These are phyloP conservation scores for Camelus dromedarius DNA, from an alignment of 2,113 vertebrate species.

Conservation along the genomic window DNA sequence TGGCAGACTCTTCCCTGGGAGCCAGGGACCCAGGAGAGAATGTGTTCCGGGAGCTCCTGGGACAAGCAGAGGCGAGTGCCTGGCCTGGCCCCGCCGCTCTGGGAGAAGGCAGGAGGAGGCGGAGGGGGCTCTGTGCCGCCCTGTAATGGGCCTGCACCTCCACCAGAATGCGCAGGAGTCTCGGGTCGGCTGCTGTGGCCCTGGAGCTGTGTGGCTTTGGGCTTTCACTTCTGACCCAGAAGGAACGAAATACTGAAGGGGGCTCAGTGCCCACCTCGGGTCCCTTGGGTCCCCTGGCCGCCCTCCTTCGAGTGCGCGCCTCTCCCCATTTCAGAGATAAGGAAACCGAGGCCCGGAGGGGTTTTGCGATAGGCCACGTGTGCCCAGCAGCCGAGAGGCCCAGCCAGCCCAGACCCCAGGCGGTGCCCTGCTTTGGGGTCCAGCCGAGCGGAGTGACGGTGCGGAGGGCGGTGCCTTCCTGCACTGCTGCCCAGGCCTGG, in stretches of 20 bases:
- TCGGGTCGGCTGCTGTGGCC: background rate
- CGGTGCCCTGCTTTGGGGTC: fast-evolving
- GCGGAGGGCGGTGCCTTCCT: background rate
- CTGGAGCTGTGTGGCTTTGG: fast-evolving
- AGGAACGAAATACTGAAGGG: background rate
- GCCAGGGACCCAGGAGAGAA: background rate
- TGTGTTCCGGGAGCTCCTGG: background rate
- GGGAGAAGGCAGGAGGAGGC: fast-evolving
- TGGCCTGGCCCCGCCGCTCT: fast-evolving
- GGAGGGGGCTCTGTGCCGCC: fast-evolving
- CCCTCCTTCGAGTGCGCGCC: fast-evolving
- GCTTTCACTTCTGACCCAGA: background rate
- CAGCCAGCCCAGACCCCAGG: background rate
- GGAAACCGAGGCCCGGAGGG: background rate
- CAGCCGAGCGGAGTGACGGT: fast-evolving
- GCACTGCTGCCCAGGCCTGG: background rate
- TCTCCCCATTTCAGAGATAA: fast-evolving
- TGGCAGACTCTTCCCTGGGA: background rate
- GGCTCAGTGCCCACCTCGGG: fast-evolving
- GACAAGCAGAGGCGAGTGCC: background rate
- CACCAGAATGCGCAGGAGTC: fast-evolving
- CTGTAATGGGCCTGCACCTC: background rate
- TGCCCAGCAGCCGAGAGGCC: background rate
- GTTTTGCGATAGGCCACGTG: fast-evolving
- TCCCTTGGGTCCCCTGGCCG: fast-evolving